phyloP scores from a whole-genome alignment of 92 coral and sea anemone genomes.

The Pocillopora grandis region DNA sequence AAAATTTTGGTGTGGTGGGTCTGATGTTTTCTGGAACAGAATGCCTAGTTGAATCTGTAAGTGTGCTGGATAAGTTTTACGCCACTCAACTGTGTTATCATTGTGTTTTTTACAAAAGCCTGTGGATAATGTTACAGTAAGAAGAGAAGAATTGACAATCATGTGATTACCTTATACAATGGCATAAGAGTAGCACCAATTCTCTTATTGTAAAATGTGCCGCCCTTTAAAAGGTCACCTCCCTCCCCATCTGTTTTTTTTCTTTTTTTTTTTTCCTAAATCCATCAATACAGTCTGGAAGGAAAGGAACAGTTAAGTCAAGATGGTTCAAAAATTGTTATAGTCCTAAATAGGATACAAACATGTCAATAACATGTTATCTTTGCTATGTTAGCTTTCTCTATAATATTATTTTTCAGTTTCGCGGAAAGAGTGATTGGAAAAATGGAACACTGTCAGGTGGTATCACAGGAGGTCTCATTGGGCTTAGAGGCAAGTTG shows the following conservation, averaged over 20 bases:
- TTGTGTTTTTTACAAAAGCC: background rate
- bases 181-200: no score
- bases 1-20: constrained; percentile 98
- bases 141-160: background rate
- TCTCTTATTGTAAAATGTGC: no score
- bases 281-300: no score
- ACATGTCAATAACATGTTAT: background rate
- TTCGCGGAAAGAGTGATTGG: constrained; percentile 98
- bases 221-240: no score
- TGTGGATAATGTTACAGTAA: background rate
- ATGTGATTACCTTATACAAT: background rate
- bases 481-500: constrained; percentile 89
- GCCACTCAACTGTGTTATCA: background rate
- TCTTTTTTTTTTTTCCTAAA: no score
- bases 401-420: constrained; percentile 37
- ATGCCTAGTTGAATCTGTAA: constrained; percentile 96
- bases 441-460: constrained; percentile 99
- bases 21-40: constrained; percentile 99
- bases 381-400: background rate
- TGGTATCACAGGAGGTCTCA: constrained; percentile 88
- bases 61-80: constrained; percentile 21
- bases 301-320: no score
- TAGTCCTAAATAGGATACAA: no score
- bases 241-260: no score
- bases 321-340: no score